Conservation (phyloP, 2,113 vertebrate genomes). For the Lamprotornis superbus region DNA sequence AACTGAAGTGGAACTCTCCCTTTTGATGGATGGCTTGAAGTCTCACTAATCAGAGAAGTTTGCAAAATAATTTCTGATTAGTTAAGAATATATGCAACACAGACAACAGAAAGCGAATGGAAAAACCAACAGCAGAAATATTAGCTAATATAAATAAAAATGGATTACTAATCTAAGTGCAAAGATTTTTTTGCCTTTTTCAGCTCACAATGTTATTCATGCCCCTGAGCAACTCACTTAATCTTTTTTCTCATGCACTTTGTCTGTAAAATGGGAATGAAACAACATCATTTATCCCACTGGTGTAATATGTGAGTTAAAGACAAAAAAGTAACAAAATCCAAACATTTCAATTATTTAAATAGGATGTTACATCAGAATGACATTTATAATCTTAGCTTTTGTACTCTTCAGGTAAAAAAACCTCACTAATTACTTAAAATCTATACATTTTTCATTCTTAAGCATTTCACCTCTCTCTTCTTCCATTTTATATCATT, state of each 20-base stretch:
- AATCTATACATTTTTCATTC: slow-evolving; percentile 59
- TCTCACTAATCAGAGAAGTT: background rate
- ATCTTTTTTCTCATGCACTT: background rate
- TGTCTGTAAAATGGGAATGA: slow-evolving; percentile 33
- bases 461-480: slow-evolving; percentile 57
- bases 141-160: slow-evolving; percentile 13
- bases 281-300: slow-evolving; percentile 40
- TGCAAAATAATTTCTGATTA: background rate
- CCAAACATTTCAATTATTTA: slow-evolving; percentile 69
- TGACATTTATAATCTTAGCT: slow-evolving; percentile 59
- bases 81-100: background rate
- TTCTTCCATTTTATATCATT: slow-evolving; percentile 48
- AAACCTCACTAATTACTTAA: slow-evolving; percentile 1
- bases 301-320: slow-evolving; percentile 41
- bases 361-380: slow-evolving; percentile 68
- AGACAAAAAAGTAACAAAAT: slow-evolving; percentile 64
- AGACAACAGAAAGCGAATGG: background rate
- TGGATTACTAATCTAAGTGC: background rate
- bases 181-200: background rate
- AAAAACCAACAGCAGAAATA: background rate
- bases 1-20: background rate
- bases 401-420: slow-evolving; percentile 61
- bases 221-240: slow-evolving; percentile 39
- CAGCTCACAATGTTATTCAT: slow-evolving; percentile 24
- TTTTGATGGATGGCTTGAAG: background rate